Evolutionary conservation across 2,888 invertebrate genomes (phyloP), one percentile per base, ranked within the genome.

Genomic region (Hemistola chrysoprasaria): DNA sequence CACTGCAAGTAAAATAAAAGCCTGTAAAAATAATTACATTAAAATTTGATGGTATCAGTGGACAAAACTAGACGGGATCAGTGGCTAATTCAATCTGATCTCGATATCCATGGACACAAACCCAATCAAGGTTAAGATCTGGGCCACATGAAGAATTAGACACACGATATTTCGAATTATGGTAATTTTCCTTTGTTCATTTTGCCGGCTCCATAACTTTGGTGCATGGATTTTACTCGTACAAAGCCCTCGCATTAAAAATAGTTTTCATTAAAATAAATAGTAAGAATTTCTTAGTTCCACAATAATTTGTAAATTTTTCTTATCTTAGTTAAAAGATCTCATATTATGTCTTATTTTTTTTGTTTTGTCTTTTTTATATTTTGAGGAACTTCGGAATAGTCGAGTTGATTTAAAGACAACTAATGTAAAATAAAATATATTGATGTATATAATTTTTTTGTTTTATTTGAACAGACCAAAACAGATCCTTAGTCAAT

Each of bases 391-490:
- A 84, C 83, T 81, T 80, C 78, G 79, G 80, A 81, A 78, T 79
- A 85, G 85, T 85, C 81, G 85, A 86, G 84, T 87, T 84, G 87
- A 86, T 85, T 86, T 86, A 86, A 88, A 88, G 87, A 87, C 87
- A 87, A 87, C 85, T 82, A 85, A 82, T 87, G 87, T 87, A 88
- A 87, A 87, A 85, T 87, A 87, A 86, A 87, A 84, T 85, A 87
- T 87, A 88, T 88, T 86, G 87, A 88, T 88, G 88, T 88, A 88
- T 84, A 86, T 86, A 86, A 34, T 52, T 50, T 47, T 41, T 47
- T 55, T 58, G 45, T 53, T 57, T 68, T 62, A 76, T 85, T 81
- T 78, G 21, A 36, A 36, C 7, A 39, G 32, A 44, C 44, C 40
- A 30, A 33, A 28, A 40, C 39, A 28, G 45, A 43, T 44, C 33